Base-by-base conservation (phyloP, 2,888 invertebrate species). In the Pseudolycoriella hygida region DNA sequence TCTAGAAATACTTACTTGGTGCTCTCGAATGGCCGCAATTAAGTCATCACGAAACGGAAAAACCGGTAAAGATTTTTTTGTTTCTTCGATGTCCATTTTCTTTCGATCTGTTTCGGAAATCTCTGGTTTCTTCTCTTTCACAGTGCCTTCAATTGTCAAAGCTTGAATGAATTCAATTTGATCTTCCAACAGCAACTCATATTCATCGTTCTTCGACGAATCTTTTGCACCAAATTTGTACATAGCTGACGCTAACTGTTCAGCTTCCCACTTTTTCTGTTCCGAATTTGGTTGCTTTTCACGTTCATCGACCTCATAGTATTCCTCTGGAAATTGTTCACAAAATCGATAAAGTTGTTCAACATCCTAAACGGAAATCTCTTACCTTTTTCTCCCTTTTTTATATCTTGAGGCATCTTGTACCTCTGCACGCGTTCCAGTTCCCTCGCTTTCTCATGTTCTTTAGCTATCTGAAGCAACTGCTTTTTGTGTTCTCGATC, bases 101-200 rank as follows among this genome's bases (percentile, higher is more conserved):
- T 82, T 79, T 56, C 74, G 79, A 61, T 86, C 74, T 31, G 71
- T 57, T 56, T 76, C 83, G 15, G 78, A 74, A 45, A 82, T 59
- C 56, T 76, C 69, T 4, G 72, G 67, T 54, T 72, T 60, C 62
- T 53, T 67, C 56, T 67, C 71, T 49, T 67, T 67, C 62, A 70
- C 70, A 25, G 73, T 74, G 6, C 87, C 89, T 50, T 86, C 83
- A 60, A 88, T 70, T 53, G 80, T 80, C 1, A 88, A 62, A 0
- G 85, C 84, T 65, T 97, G 92, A 50, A 98, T 87, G 61, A 98
- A 99, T 59, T 97, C 93, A 56, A 99, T 94, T 65, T 96, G 89
- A 63, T 97, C 96, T 60, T 96, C 94, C 52, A 98, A 66, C 30
- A 97, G 67, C 25, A 94, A 70, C 50, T 97, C 94, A 68, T 97